Conservation (phyloP, 2,113 vertebrate species). For the Atrichornis clamosus region DNA sequence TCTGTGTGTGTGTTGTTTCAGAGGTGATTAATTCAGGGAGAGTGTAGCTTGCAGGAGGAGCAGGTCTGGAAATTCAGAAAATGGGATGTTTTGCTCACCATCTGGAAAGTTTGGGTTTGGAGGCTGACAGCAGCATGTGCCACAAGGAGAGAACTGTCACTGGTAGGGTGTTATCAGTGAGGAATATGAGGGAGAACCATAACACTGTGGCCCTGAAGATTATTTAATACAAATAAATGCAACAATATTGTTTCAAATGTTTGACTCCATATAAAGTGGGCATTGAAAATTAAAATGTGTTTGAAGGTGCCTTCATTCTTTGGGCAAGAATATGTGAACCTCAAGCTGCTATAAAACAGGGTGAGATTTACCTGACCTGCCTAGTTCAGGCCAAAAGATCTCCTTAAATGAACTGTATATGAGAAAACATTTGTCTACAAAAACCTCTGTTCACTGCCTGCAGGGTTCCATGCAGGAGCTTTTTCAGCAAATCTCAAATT, state of each 20-base stretch:
- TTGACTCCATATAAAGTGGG: not conserved
- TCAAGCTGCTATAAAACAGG: not conserved
- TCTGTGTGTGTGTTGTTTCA: not conserved
- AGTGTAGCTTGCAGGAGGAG: not conserved
- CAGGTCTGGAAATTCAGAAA: not conserved
- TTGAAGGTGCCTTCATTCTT: not conserved
- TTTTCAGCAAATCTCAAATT: not conserved
- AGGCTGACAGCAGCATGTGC: not conserved
- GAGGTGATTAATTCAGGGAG: not conserved
- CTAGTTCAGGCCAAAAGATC: not conserved
- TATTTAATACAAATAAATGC: not conserved
- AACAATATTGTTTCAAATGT: not conserved
- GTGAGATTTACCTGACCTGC: not conserved
- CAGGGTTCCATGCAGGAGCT: not conserved
- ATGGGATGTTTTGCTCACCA: not conserved
- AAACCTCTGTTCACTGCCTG: not conserved
- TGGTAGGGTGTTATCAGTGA: rapidly evolving
- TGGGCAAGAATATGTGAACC: not conserved
- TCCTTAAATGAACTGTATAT: not conserved
- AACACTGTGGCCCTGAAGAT: not conserved
- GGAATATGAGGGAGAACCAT: not conserved
- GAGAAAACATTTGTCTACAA: not conserved
- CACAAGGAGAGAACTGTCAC: not conserved
- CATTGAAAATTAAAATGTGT: not conserved
- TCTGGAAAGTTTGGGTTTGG: not conserved